Evolutionary conservation across 2,888 invertebrate species (phyloP).

Genomic region (Drosophila testacea): DNA sequence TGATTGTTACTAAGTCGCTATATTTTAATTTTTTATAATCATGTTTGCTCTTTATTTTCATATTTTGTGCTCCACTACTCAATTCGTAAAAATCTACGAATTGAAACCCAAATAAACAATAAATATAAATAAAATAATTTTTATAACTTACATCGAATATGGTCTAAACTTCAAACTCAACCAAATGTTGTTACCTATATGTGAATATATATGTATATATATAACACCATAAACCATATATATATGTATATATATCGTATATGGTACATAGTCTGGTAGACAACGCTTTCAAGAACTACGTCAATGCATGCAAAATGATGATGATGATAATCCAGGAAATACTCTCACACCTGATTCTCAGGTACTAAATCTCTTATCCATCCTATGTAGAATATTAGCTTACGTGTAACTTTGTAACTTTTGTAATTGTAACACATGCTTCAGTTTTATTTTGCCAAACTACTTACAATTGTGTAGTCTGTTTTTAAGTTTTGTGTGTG

Average conservation of each 20-base stretch:
- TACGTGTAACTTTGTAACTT: slow-evolving; percentile 25
- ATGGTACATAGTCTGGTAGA: slow-evolving; percentile 86
- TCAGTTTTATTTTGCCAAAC: slow-evolving; percentile 9
- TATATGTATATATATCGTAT: slow-evolving; percentile 23
- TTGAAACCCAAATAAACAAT: slow-evolving; percentile 18
- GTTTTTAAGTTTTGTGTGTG: slow-evolving; percentile 8
- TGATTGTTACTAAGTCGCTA: slow-evolving; percentile 14
- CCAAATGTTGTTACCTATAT: slow-evolving; percentile 25
- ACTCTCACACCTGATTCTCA: slow-evolving; percentile 91
- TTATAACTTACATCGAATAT: slow-evolving; percentile 51
- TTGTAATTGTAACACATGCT: slow-evolving; percentile 24
- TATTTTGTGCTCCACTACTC: slow-evolving; percentile 62
- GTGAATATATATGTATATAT: slow-evolving; percentile 31
- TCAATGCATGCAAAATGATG: slow-evolving; percentile 94
- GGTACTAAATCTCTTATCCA: slow-evolving; percentile 81
- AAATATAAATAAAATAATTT: slow-evolving; percentile 30
- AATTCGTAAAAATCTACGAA: slow-evolving; percentile 51
- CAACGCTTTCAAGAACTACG: slow-evolving; percentile 93
- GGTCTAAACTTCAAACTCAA: slow-evolving; percentile 47
- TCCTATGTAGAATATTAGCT: slow-evolving; percentile 27
- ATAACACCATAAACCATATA: slow-evolving; percentile 20
- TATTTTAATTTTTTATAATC: slow-evolving; percentile 59
- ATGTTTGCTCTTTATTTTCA: slow-evolving; percentile 75
- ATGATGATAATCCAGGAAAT: slow-evolving; percentile 90
- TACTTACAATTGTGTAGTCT: slow-evolving; percentile 15